phyloP scores from a whole-genome alignment of 2,888 invertebrate species.

The Carabus problematicus region DNA sequence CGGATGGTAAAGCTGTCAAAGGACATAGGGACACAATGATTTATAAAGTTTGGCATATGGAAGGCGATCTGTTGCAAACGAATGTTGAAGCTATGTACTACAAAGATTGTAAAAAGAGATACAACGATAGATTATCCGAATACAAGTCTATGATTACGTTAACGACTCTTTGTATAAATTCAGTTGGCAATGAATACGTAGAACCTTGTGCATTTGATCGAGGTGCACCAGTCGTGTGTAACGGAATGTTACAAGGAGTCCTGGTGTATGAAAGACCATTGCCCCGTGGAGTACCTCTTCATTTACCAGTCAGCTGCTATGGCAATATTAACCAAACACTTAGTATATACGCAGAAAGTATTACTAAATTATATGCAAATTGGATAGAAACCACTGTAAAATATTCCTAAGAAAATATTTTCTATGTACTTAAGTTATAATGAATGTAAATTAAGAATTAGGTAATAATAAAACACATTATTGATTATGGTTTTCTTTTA shows the following conservation, averaged over 20 bases:
- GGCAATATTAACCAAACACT: slow-evolving; percentile 26
- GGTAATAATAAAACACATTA: too few relatives aligned
- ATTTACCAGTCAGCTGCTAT: slow-evolving; percentile 31
- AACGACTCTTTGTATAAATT: slow-evolving; percentile 27
- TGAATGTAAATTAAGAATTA: slow-evolving; percentile 6
- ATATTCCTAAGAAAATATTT: background rate
- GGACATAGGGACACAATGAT: slow-evolving; percentile 16
- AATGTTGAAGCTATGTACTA: slow-evolving; percentile 20
- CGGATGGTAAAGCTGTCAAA: slow-evolving; percentile 21
- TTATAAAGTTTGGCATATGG: slow-evolving; percentile 41
- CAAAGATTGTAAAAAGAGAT: slow-evolving; percentile 12
- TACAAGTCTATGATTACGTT: slow-evolving; percentile 17
- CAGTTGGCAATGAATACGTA: slow-evolving; percentile 18
- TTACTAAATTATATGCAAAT: background rate
- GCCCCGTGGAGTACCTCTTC: slow-evolving; percentile 18
- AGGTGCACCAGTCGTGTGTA: slow-evolving; percentile 31
- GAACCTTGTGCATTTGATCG: slow-evolving; percentile 35
- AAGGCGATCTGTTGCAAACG: slow-evolving; percentile 27
- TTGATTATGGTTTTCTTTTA: too few relatives aligned
- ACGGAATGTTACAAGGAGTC: slow-evolving; percentile 23
- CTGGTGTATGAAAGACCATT: slow-evolving; percentile 27
- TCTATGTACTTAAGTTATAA: too few relatives aligned
- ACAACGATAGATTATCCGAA: slow-evolving; percentile 24
- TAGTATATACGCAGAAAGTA: slow-evolving; percentile 31
- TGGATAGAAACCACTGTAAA: slow-evolving; percentile 19